Base-by-base conservation (phyloP, 2,113 vertebrate genomes). In the Meriones unguiculatus region DNA sequence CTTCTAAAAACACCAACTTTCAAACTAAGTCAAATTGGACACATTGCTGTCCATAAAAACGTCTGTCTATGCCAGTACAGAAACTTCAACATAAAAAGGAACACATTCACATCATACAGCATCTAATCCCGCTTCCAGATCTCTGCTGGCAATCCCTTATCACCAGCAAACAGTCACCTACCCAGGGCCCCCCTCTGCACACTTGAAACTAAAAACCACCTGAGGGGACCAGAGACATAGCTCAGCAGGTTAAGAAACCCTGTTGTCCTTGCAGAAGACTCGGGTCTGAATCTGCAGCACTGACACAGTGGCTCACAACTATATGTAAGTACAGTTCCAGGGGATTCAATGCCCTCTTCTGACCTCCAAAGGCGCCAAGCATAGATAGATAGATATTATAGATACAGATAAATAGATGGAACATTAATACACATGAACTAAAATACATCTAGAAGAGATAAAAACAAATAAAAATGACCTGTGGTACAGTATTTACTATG, bases 31-130 rank as follows among this genome's bases (percentile, higher is more conserved):
- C 62, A 89, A 18, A 62, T 0, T 7, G 28, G 73, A 93, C 8
- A 46, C 5, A 41, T 3, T 57, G 25, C 1, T n/a, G 72, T 52
- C 10, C 30, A 28, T 46, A 28, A n/a, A 18, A 30, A 13, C 30
- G 52, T 57, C 50, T 57, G 0, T 69, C n/a, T 28, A 46, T 0
- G 12, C 24, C 77, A 70, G 24, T 25, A 64, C 35, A 59, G 18
- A 11, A 25, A n/a, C 62, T 30, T 54, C 38, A 69, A 54, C 59
- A 57, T 75, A 35, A 3, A 90, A 62, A 77, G 12, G 18, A n/a
- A 41, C 30, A 18, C 2, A 2, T 1, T 59, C 38, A 72, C 0
- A 17, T 24, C 20, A 18, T 0, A 1, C 8, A 41, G 41, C 50
- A 7, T 0, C 0, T 0, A 15, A 15, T 20, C 2, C 3, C 35